Conservation (phyloP, 2,797 vertebrate species). For the Chromobotia macracanthus region DNA sequence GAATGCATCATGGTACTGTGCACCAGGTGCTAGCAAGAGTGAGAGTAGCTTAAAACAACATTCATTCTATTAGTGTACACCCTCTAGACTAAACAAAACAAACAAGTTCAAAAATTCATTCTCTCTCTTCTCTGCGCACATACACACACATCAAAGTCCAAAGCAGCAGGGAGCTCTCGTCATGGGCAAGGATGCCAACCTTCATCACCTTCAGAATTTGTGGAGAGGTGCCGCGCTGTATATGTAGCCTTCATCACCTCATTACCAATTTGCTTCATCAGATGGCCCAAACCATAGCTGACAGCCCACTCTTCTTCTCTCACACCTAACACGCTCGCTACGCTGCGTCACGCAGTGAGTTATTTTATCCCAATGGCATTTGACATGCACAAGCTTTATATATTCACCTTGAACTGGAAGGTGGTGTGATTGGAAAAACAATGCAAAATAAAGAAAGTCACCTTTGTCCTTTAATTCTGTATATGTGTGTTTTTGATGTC, state of each 20-base stretch:
- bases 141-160: constrained; percentile 50
- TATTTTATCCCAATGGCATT: constrained; percentile 80
- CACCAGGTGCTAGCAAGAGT: constrained; percentile 22
- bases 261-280: constrained; percentile 75
- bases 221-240: constrained; percentile 28
- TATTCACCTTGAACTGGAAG: constrained; percentile 75
- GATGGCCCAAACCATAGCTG: constrained; percentile 81
- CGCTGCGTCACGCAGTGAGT: constrained; percentile 69
- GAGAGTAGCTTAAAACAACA: constrained; percentile 42
- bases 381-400: constrained; percentile 79
- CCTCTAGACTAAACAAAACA: constrained; percentile 54
- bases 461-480: constrained; percentile 72
- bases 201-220: constrained; percentile 64
- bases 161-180: constrained; percentile 60
- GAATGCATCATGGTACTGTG: constrained; percentile 7
- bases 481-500: constrained; percentile 49
- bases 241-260: constrained; percentile 71
- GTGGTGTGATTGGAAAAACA: constrained; percentile 66
- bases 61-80: constrained; percentile 56
- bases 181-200: constrained; percentile 65
- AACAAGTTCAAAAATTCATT: constrained; percentile 67
- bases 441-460: constrained; percentile 82
- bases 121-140: constrained; percentile 32
- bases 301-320: constrained; percentile 82
- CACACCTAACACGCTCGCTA: constrained; percentile 68